Conservation (phyloP, 2,113 vertebrate genomes). For the Toxostoma redivivum region DNA sequence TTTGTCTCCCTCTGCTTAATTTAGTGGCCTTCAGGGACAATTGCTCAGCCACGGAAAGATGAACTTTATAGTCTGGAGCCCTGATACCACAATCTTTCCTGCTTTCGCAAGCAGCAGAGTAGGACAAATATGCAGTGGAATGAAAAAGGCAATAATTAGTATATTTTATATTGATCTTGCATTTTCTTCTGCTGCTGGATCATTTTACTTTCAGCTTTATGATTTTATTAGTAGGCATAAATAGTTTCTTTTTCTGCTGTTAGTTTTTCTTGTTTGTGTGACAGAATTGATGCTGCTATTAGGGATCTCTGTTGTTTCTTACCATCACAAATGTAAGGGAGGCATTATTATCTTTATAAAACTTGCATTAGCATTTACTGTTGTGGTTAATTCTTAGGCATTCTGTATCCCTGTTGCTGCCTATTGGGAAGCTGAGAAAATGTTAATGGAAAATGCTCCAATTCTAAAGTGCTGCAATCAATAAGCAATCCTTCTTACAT, state of each 20-base stretch:
- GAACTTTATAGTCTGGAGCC: background rate
- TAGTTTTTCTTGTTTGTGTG: background rate
- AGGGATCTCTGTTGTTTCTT: background rate
- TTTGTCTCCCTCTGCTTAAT: background rate
- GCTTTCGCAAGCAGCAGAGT: background rate
- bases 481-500: constrained; percentile 52
- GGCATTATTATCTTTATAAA: background rate
- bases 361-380: constrained; percentile 27
- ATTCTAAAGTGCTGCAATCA: constrained; percentile 37
- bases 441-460: constrained; percentile 49
- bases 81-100: background rate
- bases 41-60: background rate
- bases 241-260: background rate
- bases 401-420: background rate
- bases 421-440: constrained; percentile 48
- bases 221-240: background rate
- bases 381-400: constrained; percentile 22
- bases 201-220: background rate
- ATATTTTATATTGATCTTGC: constrained; percentile 16
- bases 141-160: background rate
- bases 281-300: background rate
- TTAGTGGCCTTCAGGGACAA: background rate
- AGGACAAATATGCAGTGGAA: background rate
- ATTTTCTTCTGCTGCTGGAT: background rate
- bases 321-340: background rate